phyloP scores from a whole-genome alignment of 2,113 vertebrate genomes.

The Petroica traversi region DNA sequence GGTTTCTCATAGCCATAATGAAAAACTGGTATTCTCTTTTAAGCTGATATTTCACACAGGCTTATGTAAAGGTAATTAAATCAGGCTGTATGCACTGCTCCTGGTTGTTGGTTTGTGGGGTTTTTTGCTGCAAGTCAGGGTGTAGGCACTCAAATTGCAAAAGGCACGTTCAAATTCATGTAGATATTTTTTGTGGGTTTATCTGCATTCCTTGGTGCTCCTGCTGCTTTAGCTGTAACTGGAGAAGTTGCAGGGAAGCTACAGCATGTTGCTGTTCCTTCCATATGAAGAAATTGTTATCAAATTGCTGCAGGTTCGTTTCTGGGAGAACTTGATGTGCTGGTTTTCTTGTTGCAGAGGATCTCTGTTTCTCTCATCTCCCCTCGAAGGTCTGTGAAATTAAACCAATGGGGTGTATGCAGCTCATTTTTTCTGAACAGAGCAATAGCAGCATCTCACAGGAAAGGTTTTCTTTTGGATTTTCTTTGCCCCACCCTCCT shows the following conservation, averaged over 20 bases:
- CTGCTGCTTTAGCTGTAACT: background rate
- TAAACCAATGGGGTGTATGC: slow-evolving; percentile 50
- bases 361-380: background rate
- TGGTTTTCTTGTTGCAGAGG: slow-evolving; percentile 29
- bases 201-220: background rate
- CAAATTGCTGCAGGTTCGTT: background rate
- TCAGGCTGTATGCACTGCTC: background rate
- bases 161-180: background rate
- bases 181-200: background rate
- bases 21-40: background rate
- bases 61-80: background rate
- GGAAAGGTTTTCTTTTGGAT: background rate
- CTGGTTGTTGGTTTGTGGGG: background rate
- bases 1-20: background rate
- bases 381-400: slow-evolving; percentile 63
- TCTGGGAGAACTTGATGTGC: slow-evolving; percentile 66
- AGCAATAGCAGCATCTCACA: background rate
- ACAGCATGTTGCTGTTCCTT: background rate
- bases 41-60: background rate
- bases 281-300: background rate
- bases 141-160: background rate
- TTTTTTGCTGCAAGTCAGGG: background rate
- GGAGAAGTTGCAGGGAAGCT: background rate
- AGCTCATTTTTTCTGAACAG: slow-evolving; percentile 50
- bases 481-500: background rate